Evolutionary conservation across 2,888 invertebrate species (phyloP).

Genomic region (Diploptera punctata): DNA sequence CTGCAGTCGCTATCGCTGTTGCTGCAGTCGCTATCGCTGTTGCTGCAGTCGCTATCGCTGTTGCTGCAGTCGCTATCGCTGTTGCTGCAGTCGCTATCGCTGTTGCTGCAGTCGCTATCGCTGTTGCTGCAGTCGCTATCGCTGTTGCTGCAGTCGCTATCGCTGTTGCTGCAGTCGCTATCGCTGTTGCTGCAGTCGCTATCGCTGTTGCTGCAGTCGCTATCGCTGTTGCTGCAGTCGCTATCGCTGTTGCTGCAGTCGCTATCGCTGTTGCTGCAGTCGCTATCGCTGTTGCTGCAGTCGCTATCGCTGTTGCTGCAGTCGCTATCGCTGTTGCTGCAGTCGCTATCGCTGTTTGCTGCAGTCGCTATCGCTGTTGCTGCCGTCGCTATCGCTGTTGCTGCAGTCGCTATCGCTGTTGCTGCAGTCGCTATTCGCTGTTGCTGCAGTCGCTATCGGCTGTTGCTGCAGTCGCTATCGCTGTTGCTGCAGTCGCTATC

Average conservation of each 20-base stretch:
- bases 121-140: not conserved
- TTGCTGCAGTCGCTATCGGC: not conserved
- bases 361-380: not conserved
- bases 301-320: too few species aligned
- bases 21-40: slow-evolving; percentile 6
- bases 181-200: not conserved
- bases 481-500: not conserved
- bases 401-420: not conserved
- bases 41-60: slow-evolving; percentile 5
- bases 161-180: not conserved
- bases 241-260: not conserved
- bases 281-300: too few species aligned
- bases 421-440: slow-evolving; percentile 4
- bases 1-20: slow-evolving; percentile 6
- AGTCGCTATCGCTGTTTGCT: not conserved
- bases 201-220: not conserved
- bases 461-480: not conserved
- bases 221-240: not conserved
- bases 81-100: slow-evolving; percentile 1
- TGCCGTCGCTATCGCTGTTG: slow-evolving; percentile 12
- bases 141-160: slow-evolving; percentile 7
- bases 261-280: not conserved
- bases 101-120: slow-evolving; percentile 4
- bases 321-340: slow-evolving; percentile 9
- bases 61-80: not conserved